phyloP scores from a whole-genome alignment of 2,797 vertebrate genomes.

The Fistularia commersonii region DNA sequence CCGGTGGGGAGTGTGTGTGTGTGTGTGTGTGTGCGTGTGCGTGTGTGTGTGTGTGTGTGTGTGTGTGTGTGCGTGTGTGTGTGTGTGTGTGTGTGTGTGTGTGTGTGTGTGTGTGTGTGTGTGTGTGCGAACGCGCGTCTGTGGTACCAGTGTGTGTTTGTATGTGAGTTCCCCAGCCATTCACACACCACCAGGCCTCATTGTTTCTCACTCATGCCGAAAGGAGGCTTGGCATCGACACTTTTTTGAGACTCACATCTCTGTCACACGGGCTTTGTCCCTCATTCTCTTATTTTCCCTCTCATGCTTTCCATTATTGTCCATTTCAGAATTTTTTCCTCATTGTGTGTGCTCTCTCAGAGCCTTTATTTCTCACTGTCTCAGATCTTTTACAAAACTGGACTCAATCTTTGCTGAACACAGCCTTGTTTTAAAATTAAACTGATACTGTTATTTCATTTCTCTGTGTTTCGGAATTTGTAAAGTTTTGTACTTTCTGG shows the following conservation, averaged over 20 bases:
- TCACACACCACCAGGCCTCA: slow-evolving; percentile 52
- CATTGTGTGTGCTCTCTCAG: slow-evolving; percentile 27
- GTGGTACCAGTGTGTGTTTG: slow-evolving; percentile 16
- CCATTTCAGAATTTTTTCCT: slow-evolving; percentile 29
- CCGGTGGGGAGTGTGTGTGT: slow-evolving; percentile 31
- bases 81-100: slow-evolving; percentile 17
- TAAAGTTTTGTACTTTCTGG: no score
- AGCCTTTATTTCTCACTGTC: slow-evolving; percentile 9
- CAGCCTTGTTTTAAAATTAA: background rate
- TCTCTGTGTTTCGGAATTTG: no score
- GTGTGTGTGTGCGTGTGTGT: slow-evolving; percentile 21
- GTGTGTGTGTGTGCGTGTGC: slow-evolving; percentile 8
- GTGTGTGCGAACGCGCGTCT: background rate
- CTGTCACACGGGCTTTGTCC: slow-evolving; percentile 43
- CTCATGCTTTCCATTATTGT: slow-evolving; percentile 42
- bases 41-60: slow-evolving; percentile 12
- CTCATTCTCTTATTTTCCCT: slow-evolving; percentile 35
- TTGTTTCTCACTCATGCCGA: slow-evolving; percentile 68
- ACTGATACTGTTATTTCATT: background rate
- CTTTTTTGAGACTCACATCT: slow-evolving; percentile 53
- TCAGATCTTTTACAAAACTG: slow-evolving; percentile 4
- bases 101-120: slow-evolving; percentile 12
- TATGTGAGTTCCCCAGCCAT: slow-evolving; percentile 30
- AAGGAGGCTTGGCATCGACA: slow-evolving; percentile 64
- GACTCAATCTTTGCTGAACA: background rate